Evolutionary conservation across 2,888 invertebrate species (phyloP), one percentile per base, ranked within the genome.

Genomic region (Trissoscelio sp.): DNA sequence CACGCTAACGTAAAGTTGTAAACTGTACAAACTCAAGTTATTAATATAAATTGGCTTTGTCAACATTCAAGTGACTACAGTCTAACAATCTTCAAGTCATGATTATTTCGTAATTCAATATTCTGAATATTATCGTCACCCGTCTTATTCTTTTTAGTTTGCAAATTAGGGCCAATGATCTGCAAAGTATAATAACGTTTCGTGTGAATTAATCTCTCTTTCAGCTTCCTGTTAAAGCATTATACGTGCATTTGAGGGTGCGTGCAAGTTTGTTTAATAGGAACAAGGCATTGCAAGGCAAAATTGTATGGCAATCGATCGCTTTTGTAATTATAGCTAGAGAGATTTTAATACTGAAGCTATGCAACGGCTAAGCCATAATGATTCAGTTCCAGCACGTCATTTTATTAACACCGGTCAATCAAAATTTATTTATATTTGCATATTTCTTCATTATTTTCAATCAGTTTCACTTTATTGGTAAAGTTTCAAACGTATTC

Each of bases 261-360:
- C 78, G 78, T 79, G 78, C 78, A 79, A 72, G 58, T 72, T 79
- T 69, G 64, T 79, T 79, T 72, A 70, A 70, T 64, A 72, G 64
- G 39, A 70, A 79, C 78, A 57, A 70, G 70, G 69, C 64, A 78
- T 70, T 48, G 69, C 78, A 18, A 60, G 69, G 70, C 64, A 70
- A 70, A 78, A 69, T 78, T 70, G 64, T 78, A 62, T 64, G 42
- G 58, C 70, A 72, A 79, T 79, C 78, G 78, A 79, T 79, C 70
- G 70, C 46, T 62, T 39, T 62, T 57, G 66, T 79, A 79, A 79
- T 79, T 79, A 79, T 51, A 72, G 72, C 64, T 62, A 28, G 69
- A 57, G 44, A 24, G 70, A 78, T 78, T 70, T 67, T 78, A 78
- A 64, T 78, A 70, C 53, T 16, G 60, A 12, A 42, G 44, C 51